Evolutionary conservation across 2,113 vertebrate genomes (phyloP).

Genomic region (Microcebus jonahi): DNA sequence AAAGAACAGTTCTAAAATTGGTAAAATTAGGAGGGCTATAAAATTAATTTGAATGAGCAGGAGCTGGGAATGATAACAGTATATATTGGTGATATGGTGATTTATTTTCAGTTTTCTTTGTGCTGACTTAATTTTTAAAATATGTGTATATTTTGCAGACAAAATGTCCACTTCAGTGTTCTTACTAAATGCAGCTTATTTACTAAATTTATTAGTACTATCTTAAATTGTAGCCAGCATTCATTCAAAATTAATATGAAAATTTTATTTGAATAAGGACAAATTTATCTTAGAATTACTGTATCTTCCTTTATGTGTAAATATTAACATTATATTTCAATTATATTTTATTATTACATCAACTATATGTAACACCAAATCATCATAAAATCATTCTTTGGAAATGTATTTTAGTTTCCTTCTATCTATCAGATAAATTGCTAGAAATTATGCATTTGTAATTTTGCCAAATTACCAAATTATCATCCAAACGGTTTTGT

Average conservation of each 20-base stretch:
- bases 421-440: not conserved
- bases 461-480: not conserved
- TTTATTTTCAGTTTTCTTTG: not conserved
- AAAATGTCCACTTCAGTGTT: not conserved
- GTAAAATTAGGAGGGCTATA: not conserved
- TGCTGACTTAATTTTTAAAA: not conserved
- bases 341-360: not conserved
- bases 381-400: not conserved
- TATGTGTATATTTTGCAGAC: not conserved
- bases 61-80: not conserved
- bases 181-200: not conserved
- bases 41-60: not conserved
- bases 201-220: not conserved
- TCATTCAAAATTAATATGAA: not conserved
- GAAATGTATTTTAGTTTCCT: not conserved
- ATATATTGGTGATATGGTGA: not conserved
- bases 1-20: not conserved
- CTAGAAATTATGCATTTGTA: not conserved
- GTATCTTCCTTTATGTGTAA: not conserved
- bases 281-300: not conserved
- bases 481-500: not conserved
- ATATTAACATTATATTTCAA: not conserved
- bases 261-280: not conserved
- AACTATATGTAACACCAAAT: not conserved
- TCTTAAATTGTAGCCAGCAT: not conserved